Conservation (phyloP, 2,797 vertebrate genomes). For the Chrysocyon brachyurus region DNA sequence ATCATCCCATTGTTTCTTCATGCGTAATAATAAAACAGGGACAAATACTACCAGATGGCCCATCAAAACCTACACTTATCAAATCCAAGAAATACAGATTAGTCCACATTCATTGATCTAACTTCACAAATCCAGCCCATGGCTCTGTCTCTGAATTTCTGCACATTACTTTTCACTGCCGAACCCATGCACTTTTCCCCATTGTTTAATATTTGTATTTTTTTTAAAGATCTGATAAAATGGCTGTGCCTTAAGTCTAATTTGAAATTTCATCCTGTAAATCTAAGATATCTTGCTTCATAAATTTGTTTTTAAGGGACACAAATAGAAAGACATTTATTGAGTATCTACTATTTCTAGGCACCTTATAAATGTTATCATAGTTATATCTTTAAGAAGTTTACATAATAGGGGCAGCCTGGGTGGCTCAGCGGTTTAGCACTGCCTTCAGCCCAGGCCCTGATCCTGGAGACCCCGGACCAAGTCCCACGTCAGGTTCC, state of each 20-base stretch:
- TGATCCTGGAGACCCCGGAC: too few species aligned
- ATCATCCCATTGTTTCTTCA: constrained; percentile 81
- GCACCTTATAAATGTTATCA: constrained; percentile 17
- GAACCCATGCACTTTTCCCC: constrained; percentile 58
- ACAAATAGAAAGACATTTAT: neutral
- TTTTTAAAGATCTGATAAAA: constrained; percentile 61
- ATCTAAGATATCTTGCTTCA: constrained; percentile 17
- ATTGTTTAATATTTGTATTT: constrained; percentile 46
- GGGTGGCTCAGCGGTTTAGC: too few species aligned
- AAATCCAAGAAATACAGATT: constrained; percentile 77
- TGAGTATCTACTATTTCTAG: neutral
- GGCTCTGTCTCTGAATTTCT: constrained; percentile 72
- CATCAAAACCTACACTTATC: constrained; percentile 73
- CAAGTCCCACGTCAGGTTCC: too few species aligned
- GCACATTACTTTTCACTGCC: constrained; percentile 41
- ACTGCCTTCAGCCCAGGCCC: too few species aligned
- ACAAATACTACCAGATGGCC: constrained; percentile 72
- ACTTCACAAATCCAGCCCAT: constrained; percentile 70
- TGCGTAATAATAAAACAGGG: constrained; percentile 72
- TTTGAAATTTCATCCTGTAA: constrained; percentile 39
- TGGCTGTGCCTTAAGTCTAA: constrained; percentile 31
- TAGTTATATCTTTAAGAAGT: constrained; percentile 22
- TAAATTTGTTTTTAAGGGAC: constrained; percentile 58
- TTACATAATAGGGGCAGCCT: neutral
- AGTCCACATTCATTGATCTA: constrained; percentile 71